phyloP scores from a whole-genome alignment of 2,888 invertebrate species.

The Gasteruption jaculator region DNA sequence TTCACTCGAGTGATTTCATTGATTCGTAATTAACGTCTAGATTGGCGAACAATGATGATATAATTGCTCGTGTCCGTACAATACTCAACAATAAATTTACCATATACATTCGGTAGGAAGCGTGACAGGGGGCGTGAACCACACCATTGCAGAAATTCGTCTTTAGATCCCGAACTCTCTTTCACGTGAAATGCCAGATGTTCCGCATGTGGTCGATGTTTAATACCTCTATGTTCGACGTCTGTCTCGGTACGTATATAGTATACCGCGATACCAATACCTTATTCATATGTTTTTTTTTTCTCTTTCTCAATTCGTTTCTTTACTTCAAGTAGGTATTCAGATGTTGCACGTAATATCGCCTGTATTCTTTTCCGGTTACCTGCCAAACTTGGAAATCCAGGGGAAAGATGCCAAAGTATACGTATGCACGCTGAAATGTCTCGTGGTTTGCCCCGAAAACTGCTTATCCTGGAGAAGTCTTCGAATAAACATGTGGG shows the following conservation, averaged over 20 bases:
- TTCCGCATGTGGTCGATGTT: conserved; percentile 48
- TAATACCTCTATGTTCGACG: conserved; percentile 28
- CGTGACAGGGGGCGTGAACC: conserved; percentile 50
- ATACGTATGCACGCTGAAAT: too few species aligned
- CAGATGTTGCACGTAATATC: too few species aligned
- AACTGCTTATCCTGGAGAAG: too few species aligned
- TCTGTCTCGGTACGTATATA: conserved; percentile 20
- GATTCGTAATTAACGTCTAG: conserved; percentile 47
- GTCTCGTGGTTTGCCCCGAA: too few species aligned
- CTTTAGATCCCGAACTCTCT: conserved; percentile 46
- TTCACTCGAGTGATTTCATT: conserved; percentile 42
- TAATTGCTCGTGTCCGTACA: conserved; percentile 43
- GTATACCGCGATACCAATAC: conserved; percentile 2
- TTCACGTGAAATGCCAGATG: conserved; percentile 51
- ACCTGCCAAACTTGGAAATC: too few species aligned
- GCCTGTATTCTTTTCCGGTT: too few species aligned
- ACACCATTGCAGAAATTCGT: conserved; percentile 49
- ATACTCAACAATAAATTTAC: conserved; percentile 43
- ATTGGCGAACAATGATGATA: conserved; percentile 45
- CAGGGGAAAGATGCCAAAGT: too few species aligned
- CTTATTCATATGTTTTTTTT: conserved; percentile 1
- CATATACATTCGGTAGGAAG: conserved; percentile 39
- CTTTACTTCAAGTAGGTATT: conserved; percentile 13
- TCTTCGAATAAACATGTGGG: too few species aligned
- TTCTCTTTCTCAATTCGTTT: conserved; percentile 13